Conservation (phyloP, 2,797 vertebrate species). For the Premnoplex brunnescens region DNA sequence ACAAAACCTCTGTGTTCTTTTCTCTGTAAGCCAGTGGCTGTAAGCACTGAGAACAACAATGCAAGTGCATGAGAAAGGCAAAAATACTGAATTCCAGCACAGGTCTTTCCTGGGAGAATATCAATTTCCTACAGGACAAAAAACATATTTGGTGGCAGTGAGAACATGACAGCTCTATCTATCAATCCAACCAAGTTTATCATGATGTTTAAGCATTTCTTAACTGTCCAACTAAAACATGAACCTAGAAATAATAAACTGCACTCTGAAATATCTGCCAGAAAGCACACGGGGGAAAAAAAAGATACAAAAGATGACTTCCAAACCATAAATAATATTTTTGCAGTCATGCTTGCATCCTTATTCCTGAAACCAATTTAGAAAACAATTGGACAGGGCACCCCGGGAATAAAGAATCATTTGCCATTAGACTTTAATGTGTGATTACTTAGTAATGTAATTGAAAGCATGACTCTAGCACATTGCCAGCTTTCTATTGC, state of each 20-base stretch:
- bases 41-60: neutral
- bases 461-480: slow-evolving; percentile 71
- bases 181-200: slow-evolving; percentile 59
- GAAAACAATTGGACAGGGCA: slow-evolving; percentile 68
- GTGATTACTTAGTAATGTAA: slow-evolving; percentile 74
- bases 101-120: slow-evolving; percentile 32
- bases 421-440: slow-evolving; percentile 73
- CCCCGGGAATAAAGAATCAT: slow-evolving; percentile 68
- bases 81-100: neutral
- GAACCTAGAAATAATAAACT: slow-evolving; percentile 47
- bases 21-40: neutral
- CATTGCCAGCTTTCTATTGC: slow-evolving; percentile 57
- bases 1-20: neutral
- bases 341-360: slow-evolving; percentile 57
- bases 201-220: slow-evolving; percentile 44
- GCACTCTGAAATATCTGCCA: slow-evolving; percentile 35
- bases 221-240: slow-evolving; percentile 59
- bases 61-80: slow-evolving; percentile 4
- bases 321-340: slow-evolving; percentile 69
- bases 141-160: slow-evolving; percentile 30
- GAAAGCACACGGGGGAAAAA: neutral
- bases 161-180: slow-evolving; percentile 61
- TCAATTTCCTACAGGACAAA: slow-evolving; percentile 28
- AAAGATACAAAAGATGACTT: slow-evolving; percentile 46
- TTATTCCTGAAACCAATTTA: slow-evolving; percentile 73